A percentile compares a stretch with the other conserved stretches of the same genome.
Evolutionary conservation across 1,140 invertebrate genomes (phyloP).

Genomic region (Drosophila pandora): DNA sequence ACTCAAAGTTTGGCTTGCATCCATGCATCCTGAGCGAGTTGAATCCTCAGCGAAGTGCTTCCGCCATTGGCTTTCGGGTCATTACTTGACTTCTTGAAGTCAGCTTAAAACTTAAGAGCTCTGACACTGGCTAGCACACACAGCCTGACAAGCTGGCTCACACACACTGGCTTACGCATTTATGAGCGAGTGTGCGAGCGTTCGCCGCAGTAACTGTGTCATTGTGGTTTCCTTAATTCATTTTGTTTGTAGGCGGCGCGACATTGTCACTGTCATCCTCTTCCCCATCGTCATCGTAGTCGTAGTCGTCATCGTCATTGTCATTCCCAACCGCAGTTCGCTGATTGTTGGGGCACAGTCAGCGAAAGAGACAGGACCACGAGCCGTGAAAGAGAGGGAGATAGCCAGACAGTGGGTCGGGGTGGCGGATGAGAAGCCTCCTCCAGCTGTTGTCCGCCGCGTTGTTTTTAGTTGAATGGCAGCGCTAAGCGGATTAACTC

Average conservation of each 20-base stretch:
- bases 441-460: slow-evolving; percentile 43
- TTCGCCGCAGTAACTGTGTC: slow-evolving; percentile 76
- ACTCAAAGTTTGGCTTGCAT: slow-evolving; percentile 41
- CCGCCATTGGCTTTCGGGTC: slow-evolving; percentile 49
- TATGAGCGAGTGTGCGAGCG: slow-evolving; percentile 18
- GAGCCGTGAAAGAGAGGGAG: slow-evolving; percentile 8
- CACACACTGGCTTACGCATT: slow-evolving; percentile 2
- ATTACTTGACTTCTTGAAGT: slow-evolving; percentile 52
- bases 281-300: slow-evolving; percentile 52
- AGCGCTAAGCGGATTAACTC: slow-evolving; percentile 78
- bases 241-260: slow-evolving; percentile 74
- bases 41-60: slow-evolving; percentile 27
- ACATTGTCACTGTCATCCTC: slow-evolving; percentile 63
- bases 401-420: slow-evolving; percentile 13
- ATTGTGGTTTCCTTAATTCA: slow-evolving; percentile 81
- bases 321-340: slow-evolving; percentile 56
- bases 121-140: slow-evolving; percentile 8
- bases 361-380: slow-evolving; percentile 3
- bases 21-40: slow-evolving; percentile 8
- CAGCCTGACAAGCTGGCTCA: background rate
- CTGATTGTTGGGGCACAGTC: slow-evolving; percentile 35
- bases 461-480: slow-evolving; percentile 76
- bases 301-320: slow-evolving; percentile 38
- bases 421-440: slow-evolving; percentile 9
- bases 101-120: slow-evolving; percentile 53